Percentiles rank a stretch among this genome's conserved stretches.
These are phyloP conservation scores for Pholis gunnellus DNA, from an alignment of 2,113 vertebrate species.

Conservation along the genomic window DNA sequence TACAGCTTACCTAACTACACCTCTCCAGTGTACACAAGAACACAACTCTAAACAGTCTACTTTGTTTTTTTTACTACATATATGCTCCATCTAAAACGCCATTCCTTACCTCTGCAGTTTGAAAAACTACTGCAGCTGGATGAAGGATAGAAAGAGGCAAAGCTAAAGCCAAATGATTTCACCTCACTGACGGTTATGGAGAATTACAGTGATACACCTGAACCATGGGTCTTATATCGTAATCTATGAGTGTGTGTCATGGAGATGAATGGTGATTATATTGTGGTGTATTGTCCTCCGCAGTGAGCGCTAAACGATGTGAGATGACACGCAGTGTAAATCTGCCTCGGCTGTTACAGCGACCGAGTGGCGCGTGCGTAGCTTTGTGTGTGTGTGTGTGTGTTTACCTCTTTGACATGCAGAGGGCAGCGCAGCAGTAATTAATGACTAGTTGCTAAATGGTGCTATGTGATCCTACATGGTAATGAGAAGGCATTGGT, in stretches of 20 bases:
- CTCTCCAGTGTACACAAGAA: not conserved
- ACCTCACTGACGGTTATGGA: constrained; percentile 68
- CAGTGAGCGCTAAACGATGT: constrained; percentile 63
- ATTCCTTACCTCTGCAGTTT: constrained; percentile 23
- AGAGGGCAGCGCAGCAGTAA: constrained; percentile 74
- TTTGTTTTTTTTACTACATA: not conserved
- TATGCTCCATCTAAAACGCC: not conserved
- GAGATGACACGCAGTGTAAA: constrained; percentile 71
- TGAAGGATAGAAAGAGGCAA: constrained; percentile 33
- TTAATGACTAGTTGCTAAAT: constrained; percentile 83
- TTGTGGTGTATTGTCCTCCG: constrained; percentile 63
- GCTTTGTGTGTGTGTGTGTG: constrained; percentile 26
- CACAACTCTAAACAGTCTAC: not conserved
- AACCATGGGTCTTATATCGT: constrained; percentile 55
- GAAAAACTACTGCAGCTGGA: constrained; percentile 12
- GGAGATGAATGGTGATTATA: constrained; percentile 68
- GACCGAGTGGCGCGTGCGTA: constrained; percentile 4
- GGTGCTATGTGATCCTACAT: constrained; percentile 78
- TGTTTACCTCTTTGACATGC: constrained; percentile 73
- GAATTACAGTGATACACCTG: constrained; percentile 62
- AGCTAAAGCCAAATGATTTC: constrained; percentile 44
- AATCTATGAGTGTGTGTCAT: constrained; percentile 58
- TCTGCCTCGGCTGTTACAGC: constrained; percentile 36
- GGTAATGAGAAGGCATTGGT: constrained; percentile 80
- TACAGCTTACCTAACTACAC: not conserved